phyloP scores from a whole-genome alignment of 1,140 invertebrate genomes.

The Ctenoplectra terminalis region DNA sequence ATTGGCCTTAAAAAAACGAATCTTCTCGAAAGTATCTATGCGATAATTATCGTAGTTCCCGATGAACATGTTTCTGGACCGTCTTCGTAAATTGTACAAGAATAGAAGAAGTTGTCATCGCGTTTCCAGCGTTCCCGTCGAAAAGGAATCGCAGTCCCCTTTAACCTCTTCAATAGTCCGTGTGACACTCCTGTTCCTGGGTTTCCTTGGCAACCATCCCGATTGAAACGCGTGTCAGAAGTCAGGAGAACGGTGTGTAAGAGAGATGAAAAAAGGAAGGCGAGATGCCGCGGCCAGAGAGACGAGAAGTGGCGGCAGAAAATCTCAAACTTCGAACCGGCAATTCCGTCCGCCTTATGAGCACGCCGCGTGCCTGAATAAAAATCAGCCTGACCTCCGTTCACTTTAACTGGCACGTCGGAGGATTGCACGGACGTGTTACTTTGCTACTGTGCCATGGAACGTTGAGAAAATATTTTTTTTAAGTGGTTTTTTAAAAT shows the following conservation, averaged over 20 bases:
- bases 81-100: background rate
- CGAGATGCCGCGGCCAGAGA: constrained; percentile 30
- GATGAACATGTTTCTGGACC: background rate
- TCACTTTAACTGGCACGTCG: background rate
- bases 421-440: background rate
- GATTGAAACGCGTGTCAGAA: constrained; percentile 80
- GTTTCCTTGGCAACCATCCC: constrained; percentile 81
- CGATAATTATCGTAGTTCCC: no score
- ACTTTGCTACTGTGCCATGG: no score
- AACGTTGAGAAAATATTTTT: background rate
- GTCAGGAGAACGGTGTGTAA: constrained; percentile 69
- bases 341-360: constrained; percentile 69
- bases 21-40: no score
- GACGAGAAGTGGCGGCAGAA: constrained; percentile 69
- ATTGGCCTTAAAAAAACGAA: background rate
- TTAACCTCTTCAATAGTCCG: constrained; percentile 81
- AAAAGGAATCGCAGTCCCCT: constrained; percentile 76
- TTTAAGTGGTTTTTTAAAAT: no score
- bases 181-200: constrained; percentile 77
- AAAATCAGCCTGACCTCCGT: constrained; percentile 30
- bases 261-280: constrained; percentile 69
- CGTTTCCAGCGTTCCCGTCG: constrained; percentile 67
- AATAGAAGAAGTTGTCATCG: background rate
- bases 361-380: constrained; percentile 19
- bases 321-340: constrained; percentile 81